These are phyloP conservation scores for Junonia oenone DNA, from an alignment of 2,888 invertebrate genomes.

Conservation along the genomic window DNA sequence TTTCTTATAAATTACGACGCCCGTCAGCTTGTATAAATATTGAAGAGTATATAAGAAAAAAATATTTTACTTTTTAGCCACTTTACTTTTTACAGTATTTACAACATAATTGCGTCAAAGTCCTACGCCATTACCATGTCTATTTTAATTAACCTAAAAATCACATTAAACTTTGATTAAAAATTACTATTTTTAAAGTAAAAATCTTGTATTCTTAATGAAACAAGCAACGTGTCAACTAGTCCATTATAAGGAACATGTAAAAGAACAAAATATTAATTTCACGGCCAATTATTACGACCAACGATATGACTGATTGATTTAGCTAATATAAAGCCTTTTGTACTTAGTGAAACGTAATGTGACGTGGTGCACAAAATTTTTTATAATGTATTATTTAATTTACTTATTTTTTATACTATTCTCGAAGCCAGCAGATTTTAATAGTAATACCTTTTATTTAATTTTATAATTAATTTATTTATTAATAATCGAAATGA, in stretches of 20 bases:
- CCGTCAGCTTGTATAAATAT: no score
- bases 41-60: no score
- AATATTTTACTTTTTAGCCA: no score
- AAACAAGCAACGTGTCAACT: background rate
- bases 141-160: no score
- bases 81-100: no score
- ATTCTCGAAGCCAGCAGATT: slow-evolving; percentile 32
- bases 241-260: background rate
- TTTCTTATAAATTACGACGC: no score
- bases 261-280: slow-evolving; percentile 40
- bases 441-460: slow-evolving; percentile 37
- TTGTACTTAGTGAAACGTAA: slow-evolving; percentile 4
- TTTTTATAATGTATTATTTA: slow-evolving; percentile 24
- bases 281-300: slow-evolving; percentile 49
- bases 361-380: slow-evolving; percentile 3
- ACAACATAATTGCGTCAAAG: no score
- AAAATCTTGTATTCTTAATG: background rate
- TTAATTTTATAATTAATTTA: background rate
- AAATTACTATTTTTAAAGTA: background rate
- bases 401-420: slow-evolving; percentile 28
- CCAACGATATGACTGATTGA: slow-evolving; percentile 20
- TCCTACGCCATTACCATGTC: no score
- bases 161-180: no score
- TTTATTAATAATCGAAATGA: background rate
- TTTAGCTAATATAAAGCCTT: background rate